Percentiles rank a stretch among this genome's conserved stretches.
These are phyloP conservation scores for Scrobipalpa costella DNA, from an alignment of 2,888 invertebrate genomes.

Conservation along the genomic window DNA sequence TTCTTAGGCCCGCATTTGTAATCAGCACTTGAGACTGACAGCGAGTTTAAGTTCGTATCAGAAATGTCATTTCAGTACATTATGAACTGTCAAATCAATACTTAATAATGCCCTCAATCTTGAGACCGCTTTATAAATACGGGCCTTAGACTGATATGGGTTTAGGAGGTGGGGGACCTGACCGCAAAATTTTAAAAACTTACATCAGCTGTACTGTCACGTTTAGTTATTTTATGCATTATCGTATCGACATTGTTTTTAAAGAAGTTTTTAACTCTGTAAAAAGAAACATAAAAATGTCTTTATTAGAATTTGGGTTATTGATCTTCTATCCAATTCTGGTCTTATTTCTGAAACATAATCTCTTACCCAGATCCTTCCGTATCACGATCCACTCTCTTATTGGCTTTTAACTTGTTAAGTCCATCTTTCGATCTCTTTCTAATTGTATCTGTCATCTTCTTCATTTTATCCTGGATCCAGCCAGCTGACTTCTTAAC, in stretches of 20 bases:
- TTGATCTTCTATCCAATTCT: background rate
- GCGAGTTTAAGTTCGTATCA: background rate
- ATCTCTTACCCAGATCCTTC: slow-evolving; percentile 29
- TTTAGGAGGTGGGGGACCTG: no score
- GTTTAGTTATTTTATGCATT: background rate
- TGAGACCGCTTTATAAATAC: no score
- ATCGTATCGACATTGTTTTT: background rate
- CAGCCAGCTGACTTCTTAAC: slow-evolving; percentile 55
- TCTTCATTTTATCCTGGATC: slow-evolving; percentile 57
- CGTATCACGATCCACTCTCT: slow-evolving; percentile 8
- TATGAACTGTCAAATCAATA: no score
- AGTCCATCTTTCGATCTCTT: slow-evolving; percentile 22
- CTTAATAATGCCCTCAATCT: no score
- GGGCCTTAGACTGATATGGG: no score
- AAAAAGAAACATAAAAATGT: background rate
- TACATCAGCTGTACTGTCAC: background rate
- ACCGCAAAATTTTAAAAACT: no score
- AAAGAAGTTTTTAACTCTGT: background rate
- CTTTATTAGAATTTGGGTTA: background rate
- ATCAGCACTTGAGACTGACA: no score
- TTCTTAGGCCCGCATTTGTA: background rate
- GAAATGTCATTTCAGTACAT: background rate
- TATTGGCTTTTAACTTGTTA: slow-evolving; percentile 17
- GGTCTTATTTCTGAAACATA: background rate
- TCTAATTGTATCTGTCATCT: slow-evolving; percentile 45